A percentile compares a stretch with the other conserved stretches of the same genome.
Evolutionary conservation across 2,888 invertebrate genomes (phyloP).

Genomic region (Acrobasis consociella): DNA sequence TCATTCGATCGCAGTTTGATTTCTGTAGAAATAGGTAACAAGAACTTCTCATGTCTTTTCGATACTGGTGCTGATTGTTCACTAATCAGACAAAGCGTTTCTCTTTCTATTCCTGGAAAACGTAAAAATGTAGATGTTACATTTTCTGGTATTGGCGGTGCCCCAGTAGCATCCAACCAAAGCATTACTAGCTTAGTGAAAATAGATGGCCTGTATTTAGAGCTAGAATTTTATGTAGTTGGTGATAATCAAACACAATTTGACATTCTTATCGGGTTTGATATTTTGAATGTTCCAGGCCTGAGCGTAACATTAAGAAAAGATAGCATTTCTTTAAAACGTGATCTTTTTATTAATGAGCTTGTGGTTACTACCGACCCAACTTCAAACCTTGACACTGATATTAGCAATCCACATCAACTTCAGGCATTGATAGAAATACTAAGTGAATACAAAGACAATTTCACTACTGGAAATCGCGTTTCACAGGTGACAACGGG

Average conservation of each 20-base stretch:
- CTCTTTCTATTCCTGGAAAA: slow-evolving; percentile 29
- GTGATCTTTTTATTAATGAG: slow-evolving; percentile 5
- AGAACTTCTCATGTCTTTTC: slow-evolving; percentile 24
- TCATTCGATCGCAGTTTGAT: neutral
- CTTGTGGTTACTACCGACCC: too few species aligned
- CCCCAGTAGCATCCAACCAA: neutral
- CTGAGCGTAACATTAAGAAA: slow-evolving; percentile 20
- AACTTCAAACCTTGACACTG: neutral
- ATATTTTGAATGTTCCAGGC: slow-evolving; percentile 25
- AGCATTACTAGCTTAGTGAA: neutral
- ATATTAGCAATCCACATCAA: neutral
- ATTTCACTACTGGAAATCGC: slow-evolving; percentile 23
- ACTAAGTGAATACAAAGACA: neutral
- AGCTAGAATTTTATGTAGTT: slow-evolving; percentile 21
- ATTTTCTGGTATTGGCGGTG: slow-evolving; percentile 10
- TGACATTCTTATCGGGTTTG: slow-evolving; percentile 26
- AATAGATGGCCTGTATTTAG: slow-evolving; percentile 14
- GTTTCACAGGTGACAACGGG: slow-evolving; percentile 26
- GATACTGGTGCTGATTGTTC: slow-evolving; percentile 40
- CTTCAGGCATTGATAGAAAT: neutral
- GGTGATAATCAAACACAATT: slow-evolving; percentile 22
- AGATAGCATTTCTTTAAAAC: slow-evolving; percentile 7
- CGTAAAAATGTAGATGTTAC: neutral
- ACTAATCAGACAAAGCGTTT: slow-evolving; percentile 31
- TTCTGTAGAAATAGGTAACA: neutral